phyloP scores from a whole-genome alignment of 2,113 vertebrate species.

The Rafetus swinhoei region DNA sequence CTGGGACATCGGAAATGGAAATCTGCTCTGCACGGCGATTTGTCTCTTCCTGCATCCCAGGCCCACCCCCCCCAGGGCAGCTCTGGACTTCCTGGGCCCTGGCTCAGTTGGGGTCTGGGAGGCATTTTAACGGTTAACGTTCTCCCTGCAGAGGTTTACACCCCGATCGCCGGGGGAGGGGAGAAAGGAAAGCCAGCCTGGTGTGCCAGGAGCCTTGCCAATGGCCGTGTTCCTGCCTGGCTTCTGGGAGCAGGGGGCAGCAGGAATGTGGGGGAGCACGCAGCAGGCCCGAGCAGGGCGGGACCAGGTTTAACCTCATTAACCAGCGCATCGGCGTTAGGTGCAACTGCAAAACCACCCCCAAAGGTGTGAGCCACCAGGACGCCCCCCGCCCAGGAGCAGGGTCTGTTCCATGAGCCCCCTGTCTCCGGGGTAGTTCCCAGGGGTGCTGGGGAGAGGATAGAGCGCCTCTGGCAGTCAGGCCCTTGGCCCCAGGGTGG shows the following conservation, averaged over 20 bases:
- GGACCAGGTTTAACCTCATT: background rate
- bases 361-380: accelerated
- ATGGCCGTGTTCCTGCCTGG: background rate
- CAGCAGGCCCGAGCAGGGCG: background rate
- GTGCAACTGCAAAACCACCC: background rate
- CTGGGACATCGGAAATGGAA: background rate
- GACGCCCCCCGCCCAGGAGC: background rate
- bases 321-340: background rate
- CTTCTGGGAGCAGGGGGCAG: background rate
- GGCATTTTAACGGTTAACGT: background rate
- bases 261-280: background rate
- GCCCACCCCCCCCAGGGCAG: background rate
- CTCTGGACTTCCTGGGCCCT: background rate
- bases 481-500: background rate
- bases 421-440: background rate
- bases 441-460: no score
- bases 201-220: background rate
- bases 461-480: background rate
- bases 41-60: background rate
- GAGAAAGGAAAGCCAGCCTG: background rate
- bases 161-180: background rate
- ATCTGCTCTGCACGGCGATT: background rate
- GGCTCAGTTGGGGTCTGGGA: background rate
- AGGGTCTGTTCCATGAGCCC: background rate
- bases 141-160: background rate